Base-by-base conservation (phyloP, 2,113 vertebrate species). In the Electrona antarctica region DNA sequence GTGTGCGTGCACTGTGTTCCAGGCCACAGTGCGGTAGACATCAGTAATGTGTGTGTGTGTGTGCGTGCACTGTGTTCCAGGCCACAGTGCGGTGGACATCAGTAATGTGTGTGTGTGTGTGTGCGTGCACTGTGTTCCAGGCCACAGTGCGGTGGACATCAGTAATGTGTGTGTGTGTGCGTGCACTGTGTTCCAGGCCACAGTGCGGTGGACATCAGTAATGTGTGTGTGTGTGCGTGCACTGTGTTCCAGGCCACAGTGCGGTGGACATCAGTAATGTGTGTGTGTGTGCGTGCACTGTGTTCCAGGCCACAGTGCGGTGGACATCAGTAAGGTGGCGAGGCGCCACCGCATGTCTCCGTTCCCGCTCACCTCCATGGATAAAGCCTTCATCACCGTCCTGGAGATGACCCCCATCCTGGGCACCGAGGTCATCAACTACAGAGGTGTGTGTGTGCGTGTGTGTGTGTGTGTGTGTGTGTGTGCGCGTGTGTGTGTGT, bases 351-450 rank as follows among this genome's bases (percentile, higher is more conserved):
- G 98, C 80, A 98, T 98, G 96, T 99, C 98, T 84, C 98, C 98
- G 3, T 99, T 99, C 90, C 98, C 98, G 68, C 81, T 99, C 90
- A 99, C 98, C 21, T 99, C 98, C 76, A 99, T 99, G 98, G 98
- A 99, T 93, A 99, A 99, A 92, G 98, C 98, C 90, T 99, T 99
- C 91, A 98, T 99, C 91, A 99, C 98, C 80, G 98, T 99, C 76
- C 91, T 99, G 80, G 98, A 99, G 92, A 99, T 98, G 97, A 98
- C 98, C 29, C 95, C 97, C 78, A 97, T 99, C 88, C 95, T 99
- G 83, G 96, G 97, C 89, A 98, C 96, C 76, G 98, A 99, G 94
- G 96, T 97, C 86, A 97, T 99, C 85, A 99, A 99, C 90, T 99
- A 99, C 85, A 93, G 97, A 98, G 97, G 98, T 99, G 21, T 21